Percentiles rank a stretch among this genome's conserved stretches.
These are phyloP conservation scores for Tringa solitaria DNA, from an alignment of 2,113 vertebrate species.

Conservation along the genomic window DNA sequence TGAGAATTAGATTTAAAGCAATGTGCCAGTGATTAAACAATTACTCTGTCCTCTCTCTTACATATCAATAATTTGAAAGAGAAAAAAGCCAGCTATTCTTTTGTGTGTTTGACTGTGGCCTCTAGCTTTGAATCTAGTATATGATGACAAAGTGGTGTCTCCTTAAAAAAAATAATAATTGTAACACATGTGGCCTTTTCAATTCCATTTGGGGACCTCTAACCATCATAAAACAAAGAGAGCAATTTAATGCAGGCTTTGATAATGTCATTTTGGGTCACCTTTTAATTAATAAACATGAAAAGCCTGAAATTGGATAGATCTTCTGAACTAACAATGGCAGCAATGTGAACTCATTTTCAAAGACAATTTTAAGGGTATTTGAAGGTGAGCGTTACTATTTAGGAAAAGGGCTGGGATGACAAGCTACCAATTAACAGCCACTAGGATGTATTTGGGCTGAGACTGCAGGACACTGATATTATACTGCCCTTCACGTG, in stretches of 20 bases:
- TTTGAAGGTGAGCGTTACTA: conserved; percentile 28
- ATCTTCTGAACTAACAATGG: conserved; percentile 32
- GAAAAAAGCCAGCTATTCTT: conserved; percentile 39
- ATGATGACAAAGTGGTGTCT: conserved; percentile 26
- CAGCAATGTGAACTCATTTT: conserved; percentile 17
- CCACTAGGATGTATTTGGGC: background rate
- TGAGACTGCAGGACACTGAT: background rate
- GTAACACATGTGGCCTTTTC: conserved; percentile 41
- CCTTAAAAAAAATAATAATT: conserved; percentile 24
- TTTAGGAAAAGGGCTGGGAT: background rate
- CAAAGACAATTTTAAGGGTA: conserved; percentile 8
- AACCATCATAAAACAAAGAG: conserved; percentile 35
- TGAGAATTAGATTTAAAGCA: conserved; percentile 62
- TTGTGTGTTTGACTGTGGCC: conserved; percentile 13
- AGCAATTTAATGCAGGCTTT: conserved; percentile 36
- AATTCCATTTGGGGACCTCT: conserved; percentile 27
- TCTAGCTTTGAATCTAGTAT: conserved; percentile 33
- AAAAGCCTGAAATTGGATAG: conserved; percentile 32
- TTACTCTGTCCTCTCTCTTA: conserved; percentile 45
- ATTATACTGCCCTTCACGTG: background rate
- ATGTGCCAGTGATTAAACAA: conserved; percentile 61
- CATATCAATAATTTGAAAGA: conserved; percentile 47
- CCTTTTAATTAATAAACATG: conserved; percentile 63
- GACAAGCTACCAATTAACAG: background rate
- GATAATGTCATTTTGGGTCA: conserved; percentile 40